These are phyloP conservation scores for Aphyosemion australe DNA, from an alignment of 2,113 vertebrate species.

Conservation along the genomic window DNA sequence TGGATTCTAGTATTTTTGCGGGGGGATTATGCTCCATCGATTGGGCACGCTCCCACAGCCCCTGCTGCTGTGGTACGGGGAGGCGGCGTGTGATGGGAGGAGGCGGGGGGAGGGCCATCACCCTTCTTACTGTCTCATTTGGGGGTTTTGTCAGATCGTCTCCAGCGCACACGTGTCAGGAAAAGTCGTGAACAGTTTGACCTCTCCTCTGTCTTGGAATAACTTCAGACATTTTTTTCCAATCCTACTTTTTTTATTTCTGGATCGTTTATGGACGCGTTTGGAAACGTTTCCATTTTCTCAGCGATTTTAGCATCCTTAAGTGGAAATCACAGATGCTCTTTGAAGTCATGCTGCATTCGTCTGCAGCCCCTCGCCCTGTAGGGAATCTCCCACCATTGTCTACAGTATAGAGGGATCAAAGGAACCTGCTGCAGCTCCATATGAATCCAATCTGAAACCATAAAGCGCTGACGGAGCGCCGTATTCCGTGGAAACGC, in stretches of 20 bases:
- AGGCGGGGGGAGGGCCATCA: slow-evolving; percentile 51
- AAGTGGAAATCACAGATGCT: slow-evolving; percentile 9
- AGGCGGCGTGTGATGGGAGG: slow-evolving; percentile 9
- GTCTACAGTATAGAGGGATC: slow-evolving; percentile 50
- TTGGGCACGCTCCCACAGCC: slow-evolving; percentile 64
- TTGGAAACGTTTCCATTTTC: not conserved
- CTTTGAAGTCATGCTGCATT: slow-evolving; percentile 32
- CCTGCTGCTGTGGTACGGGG: slow-evolving; percentile 54
- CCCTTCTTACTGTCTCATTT: slow-evolving; percentile 36
- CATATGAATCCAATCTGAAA: slow-evolving; percentile 43
- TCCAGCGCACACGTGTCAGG: slow-evolving; percentile 36
- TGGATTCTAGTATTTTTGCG: slow-evolving; percentile 60
- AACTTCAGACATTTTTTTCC: slow-evolving; percentile 24
- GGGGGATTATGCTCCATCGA: slow-evolving; percentile 75
- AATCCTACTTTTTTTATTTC: not conserved
- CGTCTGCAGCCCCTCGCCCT: slow-evolving; percentile 51
- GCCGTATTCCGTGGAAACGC: slow-evolving; percentile 40
- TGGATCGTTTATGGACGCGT: slow-evolving; percentile 1
- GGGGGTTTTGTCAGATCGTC: slow-evolving; percentile 40
- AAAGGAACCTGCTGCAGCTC: slow-evolving; percentile 50
- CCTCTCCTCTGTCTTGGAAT: slow-evolving; percentile 8
- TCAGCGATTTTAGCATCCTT: not conserved
- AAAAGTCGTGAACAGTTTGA: not conserved
- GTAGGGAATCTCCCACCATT: slow-evolving; percentile 52
- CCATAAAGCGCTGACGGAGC: slow-evolving; percentile 27